These are phyloP conservation scores for Sphaerodactylus townsendi DNA, from an alignment of 2,113 vertebrate genomes.

Conservation along the genomic window DNA sequence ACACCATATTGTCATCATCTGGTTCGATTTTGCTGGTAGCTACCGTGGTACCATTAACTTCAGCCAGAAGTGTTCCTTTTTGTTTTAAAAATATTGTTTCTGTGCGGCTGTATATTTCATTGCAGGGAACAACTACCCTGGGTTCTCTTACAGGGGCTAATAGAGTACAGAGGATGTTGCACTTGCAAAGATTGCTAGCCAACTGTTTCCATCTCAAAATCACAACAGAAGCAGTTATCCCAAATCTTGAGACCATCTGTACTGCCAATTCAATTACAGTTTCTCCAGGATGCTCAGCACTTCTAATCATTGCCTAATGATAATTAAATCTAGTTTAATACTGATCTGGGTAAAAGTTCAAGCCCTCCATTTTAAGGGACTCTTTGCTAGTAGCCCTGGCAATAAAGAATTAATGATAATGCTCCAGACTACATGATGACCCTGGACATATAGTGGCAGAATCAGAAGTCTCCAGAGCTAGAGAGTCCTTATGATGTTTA, in stretches of 20 bases:
- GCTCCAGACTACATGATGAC: neutral
- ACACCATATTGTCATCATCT: neutral
- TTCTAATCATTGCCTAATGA: neutral
- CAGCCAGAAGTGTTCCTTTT: neutral
- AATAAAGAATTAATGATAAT: neutral
- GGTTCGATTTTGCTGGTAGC: neutral
- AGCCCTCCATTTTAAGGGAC: neutral
- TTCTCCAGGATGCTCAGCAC: neutral
- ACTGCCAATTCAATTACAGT: neutral
- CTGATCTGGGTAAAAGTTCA: neutral
- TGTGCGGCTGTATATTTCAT: neutral
- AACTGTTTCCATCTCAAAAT: neutral
- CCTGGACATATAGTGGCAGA: neutral
- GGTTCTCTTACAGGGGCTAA: neutral
- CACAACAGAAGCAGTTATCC: neutral
- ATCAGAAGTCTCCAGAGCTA: neutral
- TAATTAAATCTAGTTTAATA: conserved; percentile 1
- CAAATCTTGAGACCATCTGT: neutral
- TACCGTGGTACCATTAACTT: neutral
- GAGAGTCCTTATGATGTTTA: no score
- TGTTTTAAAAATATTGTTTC: neutral
- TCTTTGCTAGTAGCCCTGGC: neutral
- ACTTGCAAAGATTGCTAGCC: neutral
- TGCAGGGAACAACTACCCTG: neutral
- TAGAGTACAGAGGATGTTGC: neutral